These are phyloP conservation scores for Leuciscus idus DNA, from an alignment of 2,113 vertebrate species.

Conservation along the genomic window DNA sequence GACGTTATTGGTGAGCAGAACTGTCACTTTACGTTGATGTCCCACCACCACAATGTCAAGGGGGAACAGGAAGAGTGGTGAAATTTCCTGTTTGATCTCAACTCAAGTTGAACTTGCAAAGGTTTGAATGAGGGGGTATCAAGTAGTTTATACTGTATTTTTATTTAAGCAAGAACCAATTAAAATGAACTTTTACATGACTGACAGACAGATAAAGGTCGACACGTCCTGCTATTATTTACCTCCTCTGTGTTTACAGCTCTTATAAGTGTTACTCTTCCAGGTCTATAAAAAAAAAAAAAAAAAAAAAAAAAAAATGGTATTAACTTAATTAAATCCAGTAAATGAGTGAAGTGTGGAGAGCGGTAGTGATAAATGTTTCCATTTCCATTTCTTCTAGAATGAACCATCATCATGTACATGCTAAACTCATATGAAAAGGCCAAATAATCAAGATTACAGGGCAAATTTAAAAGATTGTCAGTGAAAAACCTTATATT, in stretches of 20 bases:
- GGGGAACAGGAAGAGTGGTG: slow-evolving; percentile 46
- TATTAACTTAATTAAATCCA: background rate
- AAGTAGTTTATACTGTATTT: no score
- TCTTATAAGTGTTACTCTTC: background rate
- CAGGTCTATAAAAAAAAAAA: no score
- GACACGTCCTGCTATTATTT: background rate
- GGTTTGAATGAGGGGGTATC: background rate
- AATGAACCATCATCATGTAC: no score
- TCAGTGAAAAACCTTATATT: no score
- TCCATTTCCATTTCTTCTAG: no score
- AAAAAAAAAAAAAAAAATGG: background rate
- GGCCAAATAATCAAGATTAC: no score
- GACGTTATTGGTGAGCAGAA: background rate
- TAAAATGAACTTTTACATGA: background rate
- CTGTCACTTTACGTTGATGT: background rate
- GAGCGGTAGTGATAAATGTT: no score
- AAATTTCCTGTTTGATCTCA: slow-evolving; percentile 33
- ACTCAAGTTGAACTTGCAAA: slow-evolving; percentile 8
- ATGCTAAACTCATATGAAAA: no score
- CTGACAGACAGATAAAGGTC: background rate
- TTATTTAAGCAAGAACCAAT: background rate
- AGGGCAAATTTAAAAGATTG: no score
- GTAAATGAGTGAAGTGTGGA: no score
- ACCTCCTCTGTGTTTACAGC: background rate
- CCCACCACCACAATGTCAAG: background rate